Conservation (phyloP, 2,797 vertebrate species). For the Chiloscyllium punctatum region DNA sequence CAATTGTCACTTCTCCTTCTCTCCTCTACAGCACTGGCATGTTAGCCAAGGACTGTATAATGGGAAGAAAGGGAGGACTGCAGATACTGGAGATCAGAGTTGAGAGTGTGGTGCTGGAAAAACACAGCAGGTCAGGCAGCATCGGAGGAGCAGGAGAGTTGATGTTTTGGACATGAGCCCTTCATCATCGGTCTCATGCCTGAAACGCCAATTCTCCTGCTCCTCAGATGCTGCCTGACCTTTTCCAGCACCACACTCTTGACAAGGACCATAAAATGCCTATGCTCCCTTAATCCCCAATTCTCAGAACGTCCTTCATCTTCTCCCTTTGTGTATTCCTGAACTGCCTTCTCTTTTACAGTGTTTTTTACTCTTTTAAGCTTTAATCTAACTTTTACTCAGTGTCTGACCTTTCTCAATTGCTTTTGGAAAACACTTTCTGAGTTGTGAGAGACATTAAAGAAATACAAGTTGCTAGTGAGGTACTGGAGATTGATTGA, state of each 20-base stretch:
- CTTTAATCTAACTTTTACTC: background rate
- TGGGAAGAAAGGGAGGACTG: too few species aligned
- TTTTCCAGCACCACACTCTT: too few species aligned
- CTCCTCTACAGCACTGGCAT: background rate
- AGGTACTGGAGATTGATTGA: background rate
- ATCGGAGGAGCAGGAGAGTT: too few species aligned
- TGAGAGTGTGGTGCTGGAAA: too few species aligned
- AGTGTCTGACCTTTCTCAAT: background rate
- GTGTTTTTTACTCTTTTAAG: too few species aligned
- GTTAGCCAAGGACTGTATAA: background rate
- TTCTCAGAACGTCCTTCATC: background rate
- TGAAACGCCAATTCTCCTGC: too few species aligned
- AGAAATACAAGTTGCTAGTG: background rate
- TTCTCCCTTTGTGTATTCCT: background rate
- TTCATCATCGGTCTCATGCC: too few species aligned
- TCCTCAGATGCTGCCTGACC: too few species aligned
- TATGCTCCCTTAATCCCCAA: background rate
- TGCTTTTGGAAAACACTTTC: background rate
- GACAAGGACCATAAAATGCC: background rate
- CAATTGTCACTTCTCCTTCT: background rate
- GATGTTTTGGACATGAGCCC: too few species aligned
- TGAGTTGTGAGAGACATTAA: background rate
- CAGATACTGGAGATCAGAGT: too few species aligned
- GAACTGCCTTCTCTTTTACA: background rate
- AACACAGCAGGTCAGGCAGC: too few species aligned